Evolutionary conservation across 2,113 vertebrate species (phyloP).

Genomic region (Halichoeres trimaculatus): DNA sequence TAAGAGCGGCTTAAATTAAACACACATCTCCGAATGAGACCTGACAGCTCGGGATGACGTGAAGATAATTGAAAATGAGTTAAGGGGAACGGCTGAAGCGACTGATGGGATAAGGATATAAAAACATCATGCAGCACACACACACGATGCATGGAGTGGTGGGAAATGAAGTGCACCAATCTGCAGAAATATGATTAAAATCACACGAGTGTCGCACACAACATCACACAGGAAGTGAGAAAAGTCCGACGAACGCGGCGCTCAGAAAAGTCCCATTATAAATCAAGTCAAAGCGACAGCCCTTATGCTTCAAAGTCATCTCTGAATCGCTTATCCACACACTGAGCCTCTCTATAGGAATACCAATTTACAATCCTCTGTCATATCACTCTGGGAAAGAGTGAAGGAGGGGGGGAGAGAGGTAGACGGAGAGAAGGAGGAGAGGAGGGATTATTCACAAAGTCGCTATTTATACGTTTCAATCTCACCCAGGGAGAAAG

Average conservation of each 20-base stretch:
- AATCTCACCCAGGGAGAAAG: constrained; percentile 13
- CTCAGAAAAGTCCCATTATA: constrained; percentile 40
- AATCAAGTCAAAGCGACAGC: constrained; percentile 64
- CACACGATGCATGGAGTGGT: constrained; percentile 4
- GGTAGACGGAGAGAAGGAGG: constrained; percentile 9
- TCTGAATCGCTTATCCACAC: constrained; percentile 72
- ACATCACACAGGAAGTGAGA: background rate
- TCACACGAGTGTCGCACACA: constrained; percentile 20
- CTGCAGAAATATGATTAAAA: constrained; percentile 54
- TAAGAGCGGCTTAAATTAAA: background rate
- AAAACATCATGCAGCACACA: background rate
- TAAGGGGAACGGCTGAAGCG: constrained; percentile 15
- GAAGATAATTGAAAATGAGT: constrained; percentile 47
- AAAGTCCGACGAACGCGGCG: background rate
- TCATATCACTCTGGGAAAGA: constrained; percentile 40
- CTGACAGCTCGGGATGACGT: constrained; percentile 29
- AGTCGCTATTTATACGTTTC: constrained; percentile 46
- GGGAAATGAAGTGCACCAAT: constrained; percentile 47
- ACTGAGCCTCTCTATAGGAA: constrained; percentile 56
- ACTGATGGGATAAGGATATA: constrained; percentile 26
- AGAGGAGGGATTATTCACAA: constrained; percentile 10
- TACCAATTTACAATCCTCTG: constrained; percentile 63
- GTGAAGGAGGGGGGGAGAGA: background rate
- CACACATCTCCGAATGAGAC: constrained; percentile 16
- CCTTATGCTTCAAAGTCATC: constrained; percentile 79